Conservation (phyloP, 2,888 invertebrate species). For the Panorpa germanica region DNA sequence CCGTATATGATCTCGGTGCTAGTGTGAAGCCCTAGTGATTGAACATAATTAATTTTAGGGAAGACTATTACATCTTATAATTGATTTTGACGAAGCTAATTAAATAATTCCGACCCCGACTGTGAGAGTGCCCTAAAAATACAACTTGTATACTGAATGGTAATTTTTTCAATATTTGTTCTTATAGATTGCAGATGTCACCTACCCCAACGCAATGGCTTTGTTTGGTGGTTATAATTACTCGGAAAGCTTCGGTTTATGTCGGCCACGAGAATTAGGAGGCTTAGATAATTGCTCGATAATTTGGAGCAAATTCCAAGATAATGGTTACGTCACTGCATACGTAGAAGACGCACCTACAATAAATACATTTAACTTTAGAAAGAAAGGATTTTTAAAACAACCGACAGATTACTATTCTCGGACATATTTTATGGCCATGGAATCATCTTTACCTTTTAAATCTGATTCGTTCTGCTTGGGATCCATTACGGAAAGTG, state of each 20-base stretch:
- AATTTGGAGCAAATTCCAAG: slow-evolving; percentile 57
- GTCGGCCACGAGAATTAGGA: slow-evolving; percentile 27
- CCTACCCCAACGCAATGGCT: slow-evolving; percentile 78
- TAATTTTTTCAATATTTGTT: no score
- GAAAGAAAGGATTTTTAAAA: slow-evolving; percentile 48
- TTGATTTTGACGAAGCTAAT: no score
- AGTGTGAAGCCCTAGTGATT: no score
- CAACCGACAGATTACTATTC: slow-evolving; percentile 71
- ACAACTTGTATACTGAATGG: no score
- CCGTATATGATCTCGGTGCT: no score
- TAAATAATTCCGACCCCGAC: no score
- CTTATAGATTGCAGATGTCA: slow-evolving; percentile 76
- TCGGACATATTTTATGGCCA: slow-evolving; percentile 49
- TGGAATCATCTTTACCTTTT: slow-evolving; percentile 33
- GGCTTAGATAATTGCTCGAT: slow-evolving; percentile 51
- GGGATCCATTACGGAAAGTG: slow-evolving; percentile 41
- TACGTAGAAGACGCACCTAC: slow-evolving; percentile 59
- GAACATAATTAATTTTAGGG: no score
- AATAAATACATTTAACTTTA: slow-evolving; percentile 50
- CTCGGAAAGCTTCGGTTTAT: slow-evolving; percentile 25
- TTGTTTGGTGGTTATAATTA: slow-evolving; percentile 47
- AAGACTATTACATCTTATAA: no score
- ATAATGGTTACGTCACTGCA: slow-evolving; percentile 54
- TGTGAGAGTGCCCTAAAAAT: no score
- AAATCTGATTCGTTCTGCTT: slow-evolving; percentile 35